phyloP scores from a whole-genome alignment of 2,888 invertebrate species.

The Noctua janthe region DNA sequence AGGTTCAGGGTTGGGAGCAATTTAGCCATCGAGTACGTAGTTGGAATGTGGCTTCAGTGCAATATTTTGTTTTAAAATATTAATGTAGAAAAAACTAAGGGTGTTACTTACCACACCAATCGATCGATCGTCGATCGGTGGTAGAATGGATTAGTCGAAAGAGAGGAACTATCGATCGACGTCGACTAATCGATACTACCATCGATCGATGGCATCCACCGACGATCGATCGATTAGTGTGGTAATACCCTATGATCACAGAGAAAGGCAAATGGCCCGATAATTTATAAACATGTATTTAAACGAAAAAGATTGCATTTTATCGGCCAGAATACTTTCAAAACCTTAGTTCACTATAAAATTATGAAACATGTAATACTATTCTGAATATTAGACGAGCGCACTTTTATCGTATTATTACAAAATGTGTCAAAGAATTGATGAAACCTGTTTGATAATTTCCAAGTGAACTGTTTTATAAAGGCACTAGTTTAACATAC shows the following conservation, averaged over 20 bases:
- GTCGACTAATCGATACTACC: too few species aligned
- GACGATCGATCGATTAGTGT: too few species aligned
- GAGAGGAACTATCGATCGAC: too few species aligned
- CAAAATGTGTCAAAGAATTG: slow-evolving; percentile 5
- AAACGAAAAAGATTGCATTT: slow-evolving; percentile 30
- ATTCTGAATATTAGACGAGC: not conserved
- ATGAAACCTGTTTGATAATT: slow-evolving; percentile 49
- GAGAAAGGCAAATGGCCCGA: not conserved
- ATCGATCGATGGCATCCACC: too few species aligned
- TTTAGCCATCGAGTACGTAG: slow-evolving; percentile 13
- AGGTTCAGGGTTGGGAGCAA: slow-evolving; percentile 20
- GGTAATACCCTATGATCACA: not conserved
- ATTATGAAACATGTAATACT: slow-evolving; percentile 35
- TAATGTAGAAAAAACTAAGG: not conserved
- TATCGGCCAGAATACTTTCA: slow-evolving; percentile 36
- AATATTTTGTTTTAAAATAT: slow-evolving; percentile 40
- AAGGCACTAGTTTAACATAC: slow-evolving; percentile 55
- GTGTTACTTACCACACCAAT: too few species aligned
- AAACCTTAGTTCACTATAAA: slow-evolving; percentile 31
- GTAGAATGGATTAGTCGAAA: too few species aligned
- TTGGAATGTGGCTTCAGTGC: slow-evolving; percentile 26
- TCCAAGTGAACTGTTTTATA: slow-evolving; percentile 26
- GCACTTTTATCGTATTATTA: slow-evolving; percentile 24
- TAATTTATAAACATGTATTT: slow-evolving; percentile 13
- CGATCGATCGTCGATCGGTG: too few species aligned